Evolutionary conservation across 2,113 vertebrate genomes (phyloP), one percentile per base, ranked within the genome.

Genomic region (Sceloporus undulatus): DNA sequence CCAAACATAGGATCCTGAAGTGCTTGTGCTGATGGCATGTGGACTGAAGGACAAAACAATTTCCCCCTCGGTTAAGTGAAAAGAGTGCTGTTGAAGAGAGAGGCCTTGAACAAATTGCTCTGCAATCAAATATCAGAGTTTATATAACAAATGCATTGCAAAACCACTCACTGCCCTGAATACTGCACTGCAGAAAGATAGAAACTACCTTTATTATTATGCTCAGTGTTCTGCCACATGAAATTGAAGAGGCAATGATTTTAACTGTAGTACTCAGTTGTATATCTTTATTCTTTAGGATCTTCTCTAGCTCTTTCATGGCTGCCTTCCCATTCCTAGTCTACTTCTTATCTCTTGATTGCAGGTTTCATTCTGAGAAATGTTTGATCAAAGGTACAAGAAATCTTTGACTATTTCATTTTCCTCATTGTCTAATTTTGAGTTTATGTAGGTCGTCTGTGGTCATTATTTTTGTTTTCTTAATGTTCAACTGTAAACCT

Each of bases 131-230:
- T 52, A 34, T 59, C 27, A 59, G 71, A 71, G 10, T 77, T 82
- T 85, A 42, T 74, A 66, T 86, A 89, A 8, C 2, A 76, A 75
- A 29, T 76, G 7, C 0, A 3, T 18, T 74, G 4, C 27, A 73
- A 80, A 9, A 78, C 23, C 68, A 87, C 76, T 59, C 65, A 70
- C 79, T 83, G 71, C 68, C 25, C 71, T n/a, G 25, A 78, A 40
- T 77, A 27, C 19, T 76, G 16, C 2, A 29, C 52, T 74, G 48
- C 79, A 25, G 2, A 1, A 66, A 52, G 56, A 73, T 66, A 42
- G 59, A 56, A 23, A 18, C 79, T 1, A 1, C 18, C 27, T 48
- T 48, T 48, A 5, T 7, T 7, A 9, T 66, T 54, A 0, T 0
- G 25, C 13, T 54, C 78, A 40, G 23, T 40, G 38, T 79, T 40